Conservation (phyloP, 2,888 invertebrate genomes). For the Hermodice carunculata region DNA sequence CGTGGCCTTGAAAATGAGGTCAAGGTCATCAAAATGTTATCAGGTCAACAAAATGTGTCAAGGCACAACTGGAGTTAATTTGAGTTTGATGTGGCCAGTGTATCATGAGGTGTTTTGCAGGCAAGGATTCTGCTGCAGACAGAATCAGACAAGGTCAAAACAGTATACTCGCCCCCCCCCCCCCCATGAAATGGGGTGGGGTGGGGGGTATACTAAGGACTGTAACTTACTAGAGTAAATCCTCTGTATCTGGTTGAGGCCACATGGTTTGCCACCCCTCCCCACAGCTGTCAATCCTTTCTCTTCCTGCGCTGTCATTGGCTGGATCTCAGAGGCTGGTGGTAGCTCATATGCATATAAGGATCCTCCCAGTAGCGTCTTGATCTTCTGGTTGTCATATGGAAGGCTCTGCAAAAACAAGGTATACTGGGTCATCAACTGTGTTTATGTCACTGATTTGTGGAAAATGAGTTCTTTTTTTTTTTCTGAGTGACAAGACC, state of each 20-base stretch:
- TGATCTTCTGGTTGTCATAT: constrained; percentile 70
- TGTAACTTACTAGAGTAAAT: constrained; percentile 3
- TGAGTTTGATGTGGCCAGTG: too few species aligned
- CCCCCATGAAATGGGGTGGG: too few species aligned
- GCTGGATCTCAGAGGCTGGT: constrained; percentile 57
- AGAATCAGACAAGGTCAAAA: too few species aligned
- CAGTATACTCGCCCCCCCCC: too few species aligned
- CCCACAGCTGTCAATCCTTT: constrained; percentile 5
- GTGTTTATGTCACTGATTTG: neutral
- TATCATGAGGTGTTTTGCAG: too few species aligned
- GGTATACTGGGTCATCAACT: neutral
- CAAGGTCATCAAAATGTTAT: too few species aligned
- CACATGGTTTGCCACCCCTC: too few species aligned
- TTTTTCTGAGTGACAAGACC: neutral
- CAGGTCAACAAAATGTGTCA: too few species aligned
- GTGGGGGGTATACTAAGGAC: too few species aligned
- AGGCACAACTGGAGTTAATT: too few species aligned
- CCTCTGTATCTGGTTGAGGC: constrained; percentile 29
- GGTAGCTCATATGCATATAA: constrained; percentile 82
- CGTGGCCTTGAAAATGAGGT: too few species aligned
- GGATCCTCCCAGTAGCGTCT: constrained; percentile 65
- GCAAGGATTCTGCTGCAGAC: too few species aligned
- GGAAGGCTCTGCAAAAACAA: constrained; percentile 68
- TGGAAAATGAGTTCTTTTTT: neutral
- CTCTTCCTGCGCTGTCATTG: constrained; percentile 59